Base-by-base conservation (phyloP, 2,797 vertebrate genomes). In the Channallabes apus region DNA sequence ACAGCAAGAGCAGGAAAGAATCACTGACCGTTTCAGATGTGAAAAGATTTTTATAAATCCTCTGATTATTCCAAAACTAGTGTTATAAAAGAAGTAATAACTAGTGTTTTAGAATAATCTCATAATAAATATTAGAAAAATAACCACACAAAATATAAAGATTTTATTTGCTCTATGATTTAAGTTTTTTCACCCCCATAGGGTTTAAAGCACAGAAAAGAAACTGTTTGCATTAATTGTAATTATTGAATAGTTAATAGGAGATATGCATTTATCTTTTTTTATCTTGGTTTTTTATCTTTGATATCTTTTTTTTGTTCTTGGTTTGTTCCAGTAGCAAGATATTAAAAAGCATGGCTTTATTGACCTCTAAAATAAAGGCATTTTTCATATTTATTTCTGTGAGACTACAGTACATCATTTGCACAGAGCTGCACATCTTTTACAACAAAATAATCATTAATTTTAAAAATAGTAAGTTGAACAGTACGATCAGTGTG, bases 331-430 rank as follows among this genome's bases (percentile, higher is more conserved):
- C 29, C 29, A 77, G 75, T 35, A 15, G 54, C 54, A 20, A 22
- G 9, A 77, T 76, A 1, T 59, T 32, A 77, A 35, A 32, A 32
- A 22, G 46, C 46, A 14, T 6, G 2, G 20, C 20, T 58, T 77
- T 77, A 38, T 22, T 78, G 20, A 61, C 56, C 76, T 61, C 22
- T 11, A 61, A 61, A 78, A 61, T 38, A 38, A 78, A 76, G 61
- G 12, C 54, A 35, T 58, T 15, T 68, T 29, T 67, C 27, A 17
- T 32, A 1, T 29, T 18, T 68, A 11, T 64, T 27, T 24, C 11
- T 64, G 24, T 64, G n/a, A 29, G 46, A 54, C 46, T n/a, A 75
- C n/a, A n/a, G n/a, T n/a, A n/a, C 72, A 73, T 2, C 6, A 41
- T 73, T 41, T 73, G 71, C n/a, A 54, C 7, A 29, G 73, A 56